Percentiles rank a stretch among this genome's conserved stretches.
Evolutionary conservation across 2,888 invertebrate species (phyloP).

Genomic region (Papilio protenor): DNA sequence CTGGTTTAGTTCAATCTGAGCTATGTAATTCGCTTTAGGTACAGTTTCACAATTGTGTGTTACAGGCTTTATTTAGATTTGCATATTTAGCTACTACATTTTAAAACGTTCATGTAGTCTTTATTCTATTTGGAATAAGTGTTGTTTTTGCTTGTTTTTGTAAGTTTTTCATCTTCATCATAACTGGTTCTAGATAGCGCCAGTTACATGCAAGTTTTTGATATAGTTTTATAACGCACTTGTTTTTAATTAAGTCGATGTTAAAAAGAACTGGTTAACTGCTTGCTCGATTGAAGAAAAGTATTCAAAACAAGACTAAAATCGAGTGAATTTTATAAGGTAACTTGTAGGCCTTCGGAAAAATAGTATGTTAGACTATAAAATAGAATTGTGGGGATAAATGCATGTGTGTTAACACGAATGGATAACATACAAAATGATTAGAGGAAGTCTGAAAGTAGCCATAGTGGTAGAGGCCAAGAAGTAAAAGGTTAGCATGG

Average conservation of each 20-base stretch:
- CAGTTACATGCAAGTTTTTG: constrained; percentile 41
- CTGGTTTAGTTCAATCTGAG: background rate
- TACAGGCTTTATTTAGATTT: constrained; percentile 30
- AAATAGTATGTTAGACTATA: background rate
- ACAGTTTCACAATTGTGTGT: background rate
- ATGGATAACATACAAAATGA: too few species aligned
- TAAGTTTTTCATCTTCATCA: constrained; percentile 26
- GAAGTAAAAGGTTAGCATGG: too few species aligned
- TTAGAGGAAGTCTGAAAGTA: too few species aligned
- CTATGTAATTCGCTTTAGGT: background rate
- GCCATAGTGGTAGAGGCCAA: too few species aligned
- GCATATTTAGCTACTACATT: constrained; percentile 9
- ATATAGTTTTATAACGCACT: constrained; percentile 42
- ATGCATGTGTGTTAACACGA: too few species aligned
- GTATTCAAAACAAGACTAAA: constrained; percentile 4
- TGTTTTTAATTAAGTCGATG: constrained; percentile 37
- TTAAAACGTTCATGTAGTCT: constrained; percentile 8
- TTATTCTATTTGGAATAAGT: background rate
- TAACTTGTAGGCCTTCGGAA: background rate
- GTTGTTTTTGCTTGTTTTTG: background rate
- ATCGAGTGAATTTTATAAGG: constrained; percentile 6
- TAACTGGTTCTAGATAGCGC: constrained; percentile 49
- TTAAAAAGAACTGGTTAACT: constrained; percentile 28
- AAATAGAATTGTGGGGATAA: too few species aligned
- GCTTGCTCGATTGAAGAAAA: background rate